Percentiles rank a stretch among this genome's conserved stretches.
Conservation (phyloP, 2,113 vertebrate genomes). For the Ginglymostoma cirratum region DNA sequence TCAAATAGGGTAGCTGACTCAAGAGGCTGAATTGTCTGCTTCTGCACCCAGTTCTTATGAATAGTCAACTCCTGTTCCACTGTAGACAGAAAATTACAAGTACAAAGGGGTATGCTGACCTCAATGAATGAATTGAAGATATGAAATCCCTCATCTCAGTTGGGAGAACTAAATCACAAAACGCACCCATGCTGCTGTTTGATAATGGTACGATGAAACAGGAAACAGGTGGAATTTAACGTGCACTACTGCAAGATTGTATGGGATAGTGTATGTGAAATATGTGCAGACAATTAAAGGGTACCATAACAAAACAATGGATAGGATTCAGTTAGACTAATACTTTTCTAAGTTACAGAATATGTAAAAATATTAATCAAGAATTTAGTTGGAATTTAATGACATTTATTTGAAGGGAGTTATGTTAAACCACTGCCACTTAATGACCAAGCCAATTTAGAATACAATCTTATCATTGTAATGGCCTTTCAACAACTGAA, state of each 20-base stretch:
- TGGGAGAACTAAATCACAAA: background rate
- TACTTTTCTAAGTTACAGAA: too few relatives aligned
- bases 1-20: too few relatives aligned
- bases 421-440: background rate
- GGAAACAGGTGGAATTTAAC: background rate
- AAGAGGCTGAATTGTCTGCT: background rate
- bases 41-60: too few relatives aligned
- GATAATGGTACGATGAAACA: background rate
- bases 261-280: background rate
- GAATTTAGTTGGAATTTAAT: background rate
- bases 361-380: background rate
- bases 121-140: background rate
- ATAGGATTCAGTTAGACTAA: background rate
- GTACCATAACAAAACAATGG: background rate
- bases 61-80: background rate
- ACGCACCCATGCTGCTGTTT: background rate
- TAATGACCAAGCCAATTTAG: background rate
- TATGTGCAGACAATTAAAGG: background rate
- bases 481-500: too few relatives aligned
- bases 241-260: background rate
- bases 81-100: background rate
- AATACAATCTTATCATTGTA: too few relatives aligned
- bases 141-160: background rate
- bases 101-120: background rate
- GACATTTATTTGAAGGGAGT: background rate